Base-by-base conservation (phyloP, 2,797 vertebrate species). In the Pangasius sanitwongsei region DNA sequence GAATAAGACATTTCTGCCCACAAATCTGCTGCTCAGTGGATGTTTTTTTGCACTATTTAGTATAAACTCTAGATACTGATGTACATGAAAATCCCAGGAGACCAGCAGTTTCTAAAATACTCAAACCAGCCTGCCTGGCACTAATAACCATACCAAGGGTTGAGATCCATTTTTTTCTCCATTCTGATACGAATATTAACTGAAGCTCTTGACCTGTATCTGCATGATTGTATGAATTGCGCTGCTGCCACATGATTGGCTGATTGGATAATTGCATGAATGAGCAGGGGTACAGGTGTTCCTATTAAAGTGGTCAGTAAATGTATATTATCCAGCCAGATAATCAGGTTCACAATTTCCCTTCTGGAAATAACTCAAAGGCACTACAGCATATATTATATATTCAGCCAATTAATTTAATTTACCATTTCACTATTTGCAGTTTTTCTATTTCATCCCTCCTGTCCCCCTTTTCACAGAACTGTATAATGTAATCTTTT, bases 401-500 rank as follows among this genome's bases (percentile, higher is more conserved):
- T 44, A 50, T 84, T 67, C 82, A 65, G 28, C 61, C 82, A 85
- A 85, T 75, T 77, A 61, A 86, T 86, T 86, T 34, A 50, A 53
- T 80, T 87, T 80, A 78, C n/a, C 59, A 53, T 78, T 85, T 87
- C 41, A 80, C 86, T 65, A 67, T 87, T 53, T 80, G 25, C 55
- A 48, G 57, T 34, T 65, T 44, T n/a, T 74, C n/a, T 55, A 0
- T 70, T 78, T 13, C 12, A n/a, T 18, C 63, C 77, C 34, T 65
- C 77, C 48, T 78, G 65, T 34, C 37, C 28, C 7, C n/a, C 61
- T 34, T 59, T 88, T 77, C 84, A 25, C 75, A 34, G 63, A 50
- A 70, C 83, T 80, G 72, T 80, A 50, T 75, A 88, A 84, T 67
- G 41, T 81, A 65, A 61, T 85, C 63, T 59, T 67, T 77, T 72